Evolutionary conservation across 1,140 invertebrate species (phyloP), one percentile per base, ranked within the genome.

Genomic region (Heterodera carotae): DNA sequence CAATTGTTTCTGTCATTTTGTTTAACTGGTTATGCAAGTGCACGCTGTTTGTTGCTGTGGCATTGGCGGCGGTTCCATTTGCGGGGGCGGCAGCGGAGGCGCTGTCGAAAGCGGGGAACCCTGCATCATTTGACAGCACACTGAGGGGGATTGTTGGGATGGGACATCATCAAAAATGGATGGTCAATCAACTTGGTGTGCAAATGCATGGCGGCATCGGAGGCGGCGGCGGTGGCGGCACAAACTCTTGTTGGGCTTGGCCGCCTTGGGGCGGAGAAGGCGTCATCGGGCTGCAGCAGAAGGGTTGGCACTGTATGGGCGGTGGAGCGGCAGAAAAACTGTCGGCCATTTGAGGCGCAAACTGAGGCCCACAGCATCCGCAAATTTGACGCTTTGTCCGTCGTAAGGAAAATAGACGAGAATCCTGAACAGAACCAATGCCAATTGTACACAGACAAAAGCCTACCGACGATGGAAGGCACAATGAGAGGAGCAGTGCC

Each of bases 11-110:
- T 31, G 29, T 31, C 6, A 74, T 18, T 64, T 36, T 18, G 12
- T 69, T 33, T 33, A 73, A 74, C 72, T 74, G 15, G 72, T 74
- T 59, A 74, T 74, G 72, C 72, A 74, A 36, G 72, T 74, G 34
- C 72, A 74, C n/a, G 72, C 43, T 62, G 72, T 74, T 62, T 74
- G 70, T 60, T 59, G 31, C 25, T 25, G 53, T 33, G 72, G 72
- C 25, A 62, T 56, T 64, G 53, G 72, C 25, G 70, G 70, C 29
- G 72, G 53, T 62, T 43, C 72, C 27, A 74, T 56, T 34, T 74
- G 72, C 53, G 36, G 60, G 22, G 64, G 72, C n/a, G 53, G 39
- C 27, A 29, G 70, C 18, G 70, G 70, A 59, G 70, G 68, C n/a
- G n/a, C n/a, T n/a, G 25, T 48, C 53, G 2, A 18, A 43, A 7